Conservation (phyloP, 2,797 vertebrate species). For the Fistularia commersonii region DNA sequence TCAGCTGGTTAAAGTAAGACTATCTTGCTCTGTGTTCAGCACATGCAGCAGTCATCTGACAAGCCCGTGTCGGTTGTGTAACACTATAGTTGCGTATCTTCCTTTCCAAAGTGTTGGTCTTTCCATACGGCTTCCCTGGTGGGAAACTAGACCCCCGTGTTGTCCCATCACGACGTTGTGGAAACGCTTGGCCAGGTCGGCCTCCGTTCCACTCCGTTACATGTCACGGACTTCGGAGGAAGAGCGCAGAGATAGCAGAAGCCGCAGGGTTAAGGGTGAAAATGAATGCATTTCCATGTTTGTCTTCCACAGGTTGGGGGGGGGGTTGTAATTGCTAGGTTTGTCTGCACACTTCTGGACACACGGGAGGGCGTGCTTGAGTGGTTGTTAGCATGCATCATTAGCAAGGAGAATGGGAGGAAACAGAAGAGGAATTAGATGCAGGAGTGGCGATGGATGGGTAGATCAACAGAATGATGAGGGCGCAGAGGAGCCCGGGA, state of each 20-base stretch:
- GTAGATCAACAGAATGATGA: constrained; percentile 40
- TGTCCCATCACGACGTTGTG: too few species aligned
- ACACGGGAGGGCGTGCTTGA: constrained; percentile 2
- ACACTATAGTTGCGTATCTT: too few species aligned
- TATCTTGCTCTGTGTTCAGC: too few species aligned
- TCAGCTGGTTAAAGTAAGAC: too few species aligned
- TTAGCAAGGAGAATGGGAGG: constrained; percentile 53
- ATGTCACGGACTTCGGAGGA: constrained; percentile 17
- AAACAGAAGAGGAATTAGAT: constrained; percentile 50
- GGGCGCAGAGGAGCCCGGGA: constrained; percentile 11
- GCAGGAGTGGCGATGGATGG: constrained; percentile 21
- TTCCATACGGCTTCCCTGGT: too few species aligned
- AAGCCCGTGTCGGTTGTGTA: too few species aligned
- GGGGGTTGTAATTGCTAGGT: constrained; percentile 22
- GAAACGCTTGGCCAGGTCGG: too few species aligned
- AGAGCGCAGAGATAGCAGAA: not conserved
- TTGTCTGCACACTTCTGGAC: constrained; percentile 25
- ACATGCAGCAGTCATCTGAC: too few species aligned
- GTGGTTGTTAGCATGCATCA: constrained; percentile 11
- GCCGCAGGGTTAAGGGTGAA: constrained; percentile 8
- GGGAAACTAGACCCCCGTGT: too few species aligned
- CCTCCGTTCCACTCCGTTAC: too few species aligned
- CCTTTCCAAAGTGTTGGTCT: too few species aligned
- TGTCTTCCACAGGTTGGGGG: constrained; percentile 17
- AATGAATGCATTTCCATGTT: constrained; percentile 31